Percentiles rank a stretch among this genome's conserved stretches.
These are phyloP conservation scores for Amblyornis subalaris DNA, from an alignment of 2,113 vertebrate genomes.

Conservation along the genomic window DNA sequence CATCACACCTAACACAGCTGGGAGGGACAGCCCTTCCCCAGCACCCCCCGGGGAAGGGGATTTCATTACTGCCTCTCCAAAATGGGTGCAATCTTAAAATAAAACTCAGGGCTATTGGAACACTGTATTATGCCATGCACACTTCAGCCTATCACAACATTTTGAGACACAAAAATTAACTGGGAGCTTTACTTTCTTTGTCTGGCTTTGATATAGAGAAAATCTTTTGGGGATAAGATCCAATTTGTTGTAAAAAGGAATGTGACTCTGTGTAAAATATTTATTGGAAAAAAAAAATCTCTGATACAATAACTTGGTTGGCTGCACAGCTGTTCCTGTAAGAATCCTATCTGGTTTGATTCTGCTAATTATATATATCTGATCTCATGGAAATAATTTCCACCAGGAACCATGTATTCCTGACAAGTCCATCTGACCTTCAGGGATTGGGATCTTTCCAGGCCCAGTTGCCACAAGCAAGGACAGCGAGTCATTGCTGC, in stretches of 20 bases:
- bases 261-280: background rate
- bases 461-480: slow-evolving; percentile 10
- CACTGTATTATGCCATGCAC: background rate
- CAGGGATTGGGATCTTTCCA: slow-evolving; percentile 49
- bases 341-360: slow-evolving; percentile 7
- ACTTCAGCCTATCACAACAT: background rate
- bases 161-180: background rate
- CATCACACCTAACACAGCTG: background rate
- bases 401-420: slow-evolving; percentile 26
- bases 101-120: background rate
- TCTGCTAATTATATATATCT: slow-evolving; percentile 65
- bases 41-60: background rate
- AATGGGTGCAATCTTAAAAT: background rate
- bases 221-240: background rate
- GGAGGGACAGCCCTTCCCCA: background rate
- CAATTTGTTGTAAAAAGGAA: background rate
- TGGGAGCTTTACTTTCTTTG: background rate
- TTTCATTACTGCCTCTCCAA: background rate
- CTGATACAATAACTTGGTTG: background rate
- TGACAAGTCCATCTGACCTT: slow-evolving; percentile 61
- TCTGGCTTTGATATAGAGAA: background rate
- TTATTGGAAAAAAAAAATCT: background rate
- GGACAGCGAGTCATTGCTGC: background rate
- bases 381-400: slow-evolving; percentile 68
- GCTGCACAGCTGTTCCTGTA: background rate